Evolutionary conservation across 2,888 invertebrate species (phyloP), one percentile per base, ranked within the genome.

Genomic region (Lordiphosa fenestrarum): DNA sequence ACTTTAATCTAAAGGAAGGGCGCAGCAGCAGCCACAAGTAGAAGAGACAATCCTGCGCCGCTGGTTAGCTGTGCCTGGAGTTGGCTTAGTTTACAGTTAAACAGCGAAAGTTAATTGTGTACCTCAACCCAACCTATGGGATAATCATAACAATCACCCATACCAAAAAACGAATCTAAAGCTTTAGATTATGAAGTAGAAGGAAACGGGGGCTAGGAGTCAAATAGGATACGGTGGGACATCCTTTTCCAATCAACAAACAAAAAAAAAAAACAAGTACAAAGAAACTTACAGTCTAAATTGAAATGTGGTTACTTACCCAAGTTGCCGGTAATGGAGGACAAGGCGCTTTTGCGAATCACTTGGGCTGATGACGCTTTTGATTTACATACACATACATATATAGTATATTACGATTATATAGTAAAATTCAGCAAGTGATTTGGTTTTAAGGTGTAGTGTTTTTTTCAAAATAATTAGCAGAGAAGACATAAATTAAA

Each of bases 261-360:
- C 19, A 19, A 68, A 40, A 62, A 61, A 68, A 62, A 71, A 41
- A 68, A 52, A 58, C 74, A 71, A 69, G 10, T 33, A 15, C 33
- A 44, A 69, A 58, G 63, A 75, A 46, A 69, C 65, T 65, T 69
- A 76, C 49, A 54, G 13, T 33, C 66, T 63, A 61, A n/a, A 54
- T 57, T 66, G 52, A 57, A 77, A 72, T 70, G 71, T 63, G 76
- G 75, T 66, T 69, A 96, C 97, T 97, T 93, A 97, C 97, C 97
- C 89, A 97, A 94, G 90, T 94, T 94, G 87, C 94, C 94, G 90
- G 95, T 94, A 92, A 97, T 93, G 92, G 96, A 95, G 91, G 96
- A 94, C 92, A 96, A 94, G 91, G 95, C 95, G 91, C 94, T 94
- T 93, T 94, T 94, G 92, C 93, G 93, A 92, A 94, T 87, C 88